These are phyloP conservation scores for Saiga tatarica DNA, from an alignment of 2,113 vertebrate genomes.

Conservation along the genomic window DNA sequence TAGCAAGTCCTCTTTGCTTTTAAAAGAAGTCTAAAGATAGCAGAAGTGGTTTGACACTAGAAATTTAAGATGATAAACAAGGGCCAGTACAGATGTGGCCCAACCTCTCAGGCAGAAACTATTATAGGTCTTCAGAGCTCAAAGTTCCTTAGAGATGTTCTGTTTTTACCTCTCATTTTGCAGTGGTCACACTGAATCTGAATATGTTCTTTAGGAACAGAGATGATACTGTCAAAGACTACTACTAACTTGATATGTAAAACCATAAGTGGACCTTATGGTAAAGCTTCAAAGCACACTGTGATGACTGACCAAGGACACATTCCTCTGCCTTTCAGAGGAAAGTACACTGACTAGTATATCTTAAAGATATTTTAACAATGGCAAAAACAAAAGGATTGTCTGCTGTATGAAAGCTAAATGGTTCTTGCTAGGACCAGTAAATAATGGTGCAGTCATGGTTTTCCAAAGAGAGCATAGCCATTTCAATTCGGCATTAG, in stretches of 20 bases:
- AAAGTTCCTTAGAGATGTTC: neutral
- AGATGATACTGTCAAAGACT: neutral
- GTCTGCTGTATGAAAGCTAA: constrained; percentile 1
- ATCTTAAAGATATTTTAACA: neutral
- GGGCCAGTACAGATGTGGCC: neutral
- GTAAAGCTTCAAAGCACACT: neutral
- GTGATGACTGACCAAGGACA: neutral
- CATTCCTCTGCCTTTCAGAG: neutral
- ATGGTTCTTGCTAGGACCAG: neutral
- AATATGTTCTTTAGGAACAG: neutral
- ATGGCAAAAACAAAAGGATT: neutral
- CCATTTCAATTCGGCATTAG: constrained; percentile 54
- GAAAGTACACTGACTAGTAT: neutral
- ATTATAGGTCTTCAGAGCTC: neutral
- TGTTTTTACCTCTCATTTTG: neutral
- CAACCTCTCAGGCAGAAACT: neutral
- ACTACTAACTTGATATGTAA: neutral
- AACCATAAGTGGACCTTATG: neutral
- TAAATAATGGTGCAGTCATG: constrained; percentile 63
- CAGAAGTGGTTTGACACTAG: neutral
- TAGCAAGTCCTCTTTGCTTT: neutral
- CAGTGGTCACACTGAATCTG: neutral
- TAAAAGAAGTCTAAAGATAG: neutral
- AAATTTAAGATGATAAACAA: neutral
- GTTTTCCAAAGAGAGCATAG: neutral